Base-by-base conservation (phyloP, 2,113 vertebrate genomes). In the Todiramphus saurophagus region DNA sequence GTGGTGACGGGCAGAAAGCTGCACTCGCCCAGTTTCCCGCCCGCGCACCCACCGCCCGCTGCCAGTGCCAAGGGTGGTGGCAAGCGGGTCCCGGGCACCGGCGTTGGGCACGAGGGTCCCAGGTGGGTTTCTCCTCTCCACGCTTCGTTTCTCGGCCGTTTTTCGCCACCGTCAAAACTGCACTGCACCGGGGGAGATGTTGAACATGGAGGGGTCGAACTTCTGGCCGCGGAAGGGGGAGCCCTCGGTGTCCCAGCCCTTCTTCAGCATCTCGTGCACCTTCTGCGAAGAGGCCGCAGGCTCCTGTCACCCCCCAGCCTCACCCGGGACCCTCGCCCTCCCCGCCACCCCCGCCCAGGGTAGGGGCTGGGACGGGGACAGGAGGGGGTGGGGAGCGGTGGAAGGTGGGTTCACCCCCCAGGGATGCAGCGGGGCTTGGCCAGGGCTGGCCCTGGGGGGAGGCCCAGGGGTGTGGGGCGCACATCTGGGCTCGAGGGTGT, bases 211-310 rank as follows among this genome's bases (percentile, higher is more conserved):
- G 0, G 99, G 99, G 97, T 99, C 99, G 43, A 99, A 99, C 92
- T 98, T 97, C 97, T 99, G 99, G 75, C 99, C 99, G 7, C 95
- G 99, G 97, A 99, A 99, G 0, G 99, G 99, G 1, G 99, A 99
- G 19, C 99, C 99, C 77, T 99, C 99, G 1, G 99, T 99, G 62
- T 99, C 99, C 99, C 99, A 99, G 96, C 99, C 99, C 94, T 99
- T 99, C 98, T 99, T 99, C 97, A 99, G 98, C 99, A 99, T 99
- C 53, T 99, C 99, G 2, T 99, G 99, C 82, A 99, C 99, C 97
- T 99, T 99, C 99, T 99, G 97, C 62, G 81, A 96, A 87, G 39
- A 93, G 30, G 85, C 37, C 82, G 7, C 64, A 82, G 59, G 83
- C 24, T 28, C 33, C 64, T 0, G 1, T 94, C 68, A 74, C 24